phyloP scores from a whole-genome alignment of 2,888 invertebrate species.

The Glyphotaelius pellucidus region DNA sequence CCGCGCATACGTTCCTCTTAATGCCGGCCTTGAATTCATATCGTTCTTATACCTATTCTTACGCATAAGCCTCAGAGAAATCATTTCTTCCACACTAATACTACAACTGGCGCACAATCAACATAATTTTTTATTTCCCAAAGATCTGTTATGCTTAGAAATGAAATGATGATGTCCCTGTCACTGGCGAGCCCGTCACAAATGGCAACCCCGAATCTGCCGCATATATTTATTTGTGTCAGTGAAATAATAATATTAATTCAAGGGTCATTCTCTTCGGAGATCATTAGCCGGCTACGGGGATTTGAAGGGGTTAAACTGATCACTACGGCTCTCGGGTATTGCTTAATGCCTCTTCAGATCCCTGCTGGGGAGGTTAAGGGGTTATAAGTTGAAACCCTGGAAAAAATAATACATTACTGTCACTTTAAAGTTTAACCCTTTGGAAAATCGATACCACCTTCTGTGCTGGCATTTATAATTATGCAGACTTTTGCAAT shows the following conservation, averaged over 20 bases:
- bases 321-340: conserved; percentile 59
- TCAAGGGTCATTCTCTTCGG: conserved; percentile 66
- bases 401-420: conserved; percentile 20
- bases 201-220: conserved; percentile 52
- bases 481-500: not conserved
- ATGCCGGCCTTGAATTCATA: no score
- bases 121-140: not conserved
- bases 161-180: not conserved
- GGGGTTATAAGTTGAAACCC: conserved; percentile 25
- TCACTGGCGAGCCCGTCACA: conserved; percentile 41
- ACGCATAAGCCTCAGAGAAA: no score
- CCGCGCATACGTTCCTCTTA: no score
- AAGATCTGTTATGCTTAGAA: not conserved
- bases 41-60: no score
- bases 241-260: conserved; percentile 64
- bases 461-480: not conserved
- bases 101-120: not conserved
- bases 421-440: not conserved
- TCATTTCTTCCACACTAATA: no score
- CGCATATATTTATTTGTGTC: conserved; percentile 61
- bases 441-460: not conserved
- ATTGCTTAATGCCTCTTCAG: conserved; percentile 34
- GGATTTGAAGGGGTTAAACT: conserved; percentile 64
- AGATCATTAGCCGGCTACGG: conserved; percentile 64
- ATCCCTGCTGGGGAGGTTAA: conserved; percentile 19